A percentile compares a stretch with the other conserved stretches of the same genome.
Conservation (phyloP, 2,113 vertebrate species). For the Clupea harengus region DNA sequence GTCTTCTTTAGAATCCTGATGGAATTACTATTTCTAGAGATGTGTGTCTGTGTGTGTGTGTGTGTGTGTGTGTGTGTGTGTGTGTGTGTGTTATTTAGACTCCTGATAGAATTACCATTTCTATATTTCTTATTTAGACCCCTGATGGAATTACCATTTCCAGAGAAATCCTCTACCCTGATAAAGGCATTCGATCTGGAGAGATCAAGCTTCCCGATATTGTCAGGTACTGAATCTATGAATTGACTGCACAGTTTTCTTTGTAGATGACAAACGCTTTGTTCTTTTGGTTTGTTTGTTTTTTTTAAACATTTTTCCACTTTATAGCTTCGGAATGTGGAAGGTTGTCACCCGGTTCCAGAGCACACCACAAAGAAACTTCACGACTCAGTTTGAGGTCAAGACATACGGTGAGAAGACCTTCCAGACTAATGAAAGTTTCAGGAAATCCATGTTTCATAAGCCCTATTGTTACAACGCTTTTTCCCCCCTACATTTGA, state of each 20-base stretch:
- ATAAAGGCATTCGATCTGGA: constrained; percentile 33
- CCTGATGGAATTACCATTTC: constrained; percentile 37
- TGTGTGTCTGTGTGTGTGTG: too few relatives aligned
- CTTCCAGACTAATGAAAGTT: neutral
- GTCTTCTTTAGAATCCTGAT: too few relatives aligned
- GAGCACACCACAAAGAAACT: neutral
- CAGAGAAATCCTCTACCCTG: constrained; percentile 24
- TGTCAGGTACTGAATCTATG: constrained; percentile 34
- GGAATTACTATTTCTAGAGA: too few relatives aligned
- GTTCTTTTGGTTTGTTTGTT: too few relatives aligned
- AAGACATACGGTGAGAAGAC: neutral
- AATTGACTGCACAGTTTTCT: neutral
- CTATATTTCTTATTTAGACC: constrained; percentile 23
- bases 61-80: too few relatives aligned
- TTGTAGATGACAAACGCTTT: neutral
- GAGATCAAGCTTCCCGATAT: constrained; percentile 46
- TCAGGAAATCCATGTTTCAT: neutral
- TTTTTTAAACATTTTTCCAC: too few relatives aligned
- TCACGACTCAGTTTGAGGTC: constrained; percentile 2
- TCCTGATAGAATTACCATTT: neutral
- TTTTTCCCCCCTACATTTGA: neutral
- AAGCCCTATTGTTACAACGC: neutral
- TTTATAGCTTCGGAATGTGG: neutral
- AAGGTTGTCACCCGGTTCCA: neutral
- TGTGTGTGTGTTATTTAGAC: too few relatives aligned